These are phyloP conservation scores for Eupithecia inturbata DNA, from an alignment of 2,888 invertebrate species.

Conservation along the genomic window DNA sequence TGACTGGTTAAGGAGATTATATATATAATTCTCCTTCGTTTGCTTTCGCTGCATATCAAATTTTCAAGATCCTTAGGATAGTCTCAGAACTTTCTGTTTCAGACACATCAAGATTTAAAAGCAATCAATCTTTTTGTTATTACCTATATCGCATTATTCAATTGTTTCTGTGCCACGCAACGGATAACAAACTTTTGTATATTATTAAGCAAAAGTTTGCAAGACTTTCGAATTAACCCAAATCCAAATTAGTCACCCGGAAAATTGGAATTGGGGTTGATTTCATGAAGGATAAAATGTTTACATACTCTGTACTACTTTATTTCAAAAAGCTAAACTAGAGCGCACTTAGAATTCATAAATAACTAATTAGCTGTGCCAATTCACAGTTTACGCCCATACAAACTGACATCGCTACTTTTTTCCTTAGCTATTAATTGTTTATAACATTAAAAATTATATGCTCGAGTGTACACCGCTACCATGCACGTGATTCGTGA, in stretches of 20 bases:
- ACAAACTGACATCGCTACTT: neutral
- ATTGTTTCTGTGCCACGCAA: conserved; percentile 5
- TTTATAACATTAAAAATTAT: neutral
- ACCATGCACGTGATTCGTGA: conserved; percentile 29
- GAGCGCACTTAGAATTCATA: conserved; percentile 19
- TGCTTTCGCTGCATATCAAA: neutral
- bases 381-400: neutral
- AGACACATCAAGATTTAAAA: neutral
- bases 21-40: neutral
- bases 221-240: conserved; percentile 22
- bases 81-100: neutral
- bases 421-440: conserved; percentile 20
- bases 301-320: conserved; percentile 20
- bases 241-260: conserved; percentile 22
- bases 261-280: conserved; percentile 29
- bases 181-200: conserved; percentile 5
- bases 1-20: neutral
- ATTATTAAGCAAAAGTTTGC: neutral
- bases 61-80: neutral
- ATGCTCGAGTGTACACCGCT: neutral
- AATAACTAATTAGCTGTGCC: conserved; percentile 4
- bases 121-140: neutral
- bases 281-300: conserved; percentile 25
- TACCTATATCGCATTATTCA: neutral
- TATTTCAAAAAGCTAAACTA: conserved; percentile 23